Base-by-base conservation (phyloP, 2,797 vertebrate genomes). In the Alfaro cultratus region DNA sequence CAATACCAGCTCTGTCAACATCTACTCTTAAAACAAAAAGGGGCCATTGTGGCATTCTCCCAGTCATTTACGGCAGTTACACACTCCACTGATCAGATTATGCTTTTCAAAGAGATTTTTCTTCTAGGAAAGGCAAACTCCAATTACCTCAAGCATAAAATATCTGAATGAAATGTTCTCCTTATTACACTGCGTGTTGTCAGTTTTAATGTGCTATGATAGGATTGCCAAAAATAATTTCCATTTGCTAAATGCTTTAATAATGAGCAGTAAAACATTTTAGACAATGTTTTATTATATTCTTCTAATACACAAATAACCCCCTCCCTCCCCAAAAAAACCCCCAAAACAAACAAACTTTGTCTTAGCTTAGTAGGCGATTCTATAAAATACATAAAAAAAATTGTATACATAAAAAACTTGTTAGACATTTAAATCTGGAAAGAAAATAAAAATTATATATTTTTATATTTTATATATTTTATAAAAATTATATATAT, bases 41-140 rank as follows among this genome's bases (percentile, higher is more conserved):
- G 0, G 0, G 23, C 13, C 73, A 53, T 64, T 74, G 39, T 75
- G 12, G 12, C 0, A 16, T 55, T 13, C 3, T 55, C 1, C 45
- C 23, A 21, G n/a, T 18, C 36, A 53, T 64, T 77, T 64, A 55
- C 57, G 64, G 18, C 6, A 16, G 47, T 76, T 49, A 34, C 49
- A 29, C 26, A 51, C 47, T 74, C 29, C 10, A n/a, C 16, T 67
- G 21, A 85, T 77, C 79, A 1, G 73, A 36, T 77, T 64, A 47
- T 43, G 16, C 31, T 23, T 77, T 41, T 81, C 31, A 73, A 70
- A 49, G 1, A 7, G 2, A 18, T 21, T 74, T 55, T 34, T 26
- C 18, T 62, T 43, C 15, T 41, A 36, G 39, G 12, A 79, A 76
- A 74, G 39, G 6, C 26, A 8, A 82, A 55, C 49, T 77, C 8